Conservation (phyloP, 2,113 vertebrate genomes). For the Recurvirostra avosetta region DNA sequence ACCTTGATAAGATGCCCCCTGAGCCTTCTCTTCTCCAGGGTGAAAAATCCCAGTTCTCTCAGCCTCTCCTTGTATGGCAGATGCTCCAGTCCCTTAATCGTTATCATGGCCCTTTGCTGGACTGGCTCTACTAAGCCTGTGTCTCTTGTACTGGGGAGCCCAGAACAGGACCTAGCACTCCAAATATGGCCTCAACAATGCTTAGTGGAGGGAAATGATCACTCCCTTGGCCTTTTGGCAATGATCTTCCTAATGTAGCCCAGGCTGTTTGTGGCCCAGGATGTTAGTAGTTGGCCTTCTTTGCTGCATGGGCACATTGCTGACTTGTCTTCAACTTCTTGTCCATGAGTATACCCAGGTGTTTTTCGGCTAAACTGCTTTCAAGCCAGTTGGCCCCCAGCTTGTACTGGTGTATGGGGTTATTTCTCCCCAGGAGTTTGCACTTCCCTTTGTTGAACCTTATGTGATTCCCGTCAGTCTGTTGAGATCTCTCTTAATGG, state of each 20-base stretch:
- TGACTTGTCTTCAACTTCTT: neutral
- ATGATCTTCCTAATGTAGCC: neutral
- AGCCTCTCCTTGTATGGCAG: neutral
- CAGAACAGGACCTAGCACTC: neutral
- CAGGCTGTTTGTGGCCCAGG: neutral
- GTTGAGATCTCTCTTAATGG: neutral
- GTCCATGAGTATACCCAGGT: neutral
- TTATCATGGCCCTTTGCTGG: neutral
- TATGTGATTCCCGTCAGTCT: neutral
- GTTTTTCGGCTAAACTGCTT: neutral
- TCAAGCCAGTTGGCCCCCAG: neutral
- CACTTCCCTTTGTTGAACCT: neutral
- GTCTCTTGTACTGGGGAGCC: neutral
- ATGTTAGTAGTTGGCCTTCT: neutral
- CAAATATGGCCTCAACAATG: neutral
- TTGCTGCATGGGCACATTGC: neutral
- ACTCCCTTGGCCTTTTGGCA: neutral
- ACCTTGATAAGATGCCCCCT: neutral
- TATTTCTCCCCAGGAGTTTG: neutral
- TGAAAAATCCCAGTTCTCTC: neutral
- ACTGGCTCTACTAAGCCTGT: neutral
- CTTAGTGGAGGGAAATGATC: neutral
- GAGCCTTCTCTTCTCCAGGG: neutral
- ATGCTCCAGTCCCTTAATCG: neutral
- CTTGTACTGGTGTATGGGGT: neutral